A percentile compares a stretch with the other conserved stretches of the same genome.
Conservation (phyloP, 2,113 vertebrate genomes). For the Elachura formosa region DNA sequence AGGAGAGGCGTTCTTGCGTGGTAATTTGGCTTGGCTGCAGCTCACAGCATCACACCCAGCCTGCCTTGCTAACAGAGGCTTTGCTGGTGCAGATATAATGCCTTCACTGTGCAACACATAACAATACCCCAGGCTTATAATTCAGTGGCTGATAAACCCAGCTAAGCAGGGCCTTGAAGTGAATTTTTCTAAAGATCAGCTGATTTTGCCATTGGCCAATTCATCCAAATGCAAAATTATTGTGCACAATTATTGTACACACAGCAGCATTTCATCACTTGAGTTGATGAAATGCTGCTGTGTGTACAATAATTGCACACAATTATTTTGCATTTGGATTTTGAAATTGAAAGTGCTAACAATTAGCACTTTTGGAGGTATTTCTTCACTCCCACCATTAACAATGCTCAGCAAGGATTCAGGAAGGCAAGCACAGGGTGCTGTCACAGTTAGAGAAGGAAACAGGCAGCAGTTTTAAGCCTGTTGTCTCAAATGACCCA, state of each 20-base stretch:
- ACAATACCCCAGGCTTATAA: neutral
- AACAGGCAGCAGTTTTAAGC: neutral
- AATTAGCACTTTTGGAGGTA: neutral
- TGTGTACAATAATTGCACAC: too few relatives aligned
- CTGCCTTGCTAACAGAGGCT: neutral
- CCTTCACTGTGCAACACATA: neutral
- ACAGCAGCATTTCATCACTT: neutral
- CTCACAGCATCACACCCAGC: neutral
- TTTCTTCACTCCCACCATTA: neutral
- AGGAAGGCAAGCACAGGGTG: neutral
- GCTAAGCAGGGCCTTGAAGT: neutral
- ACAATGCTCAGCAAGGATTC: neutral
- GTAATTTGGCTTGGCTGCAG: neutral
- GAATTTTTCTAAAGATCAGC: neutral
- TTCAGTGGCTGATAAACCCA: neutral
- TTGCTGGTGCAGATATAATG: neutral
- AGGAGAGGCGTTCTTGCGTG: neutral
- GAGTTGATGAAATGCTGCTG: too few relatives aligned
- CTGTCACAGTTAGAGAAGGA: neutral
- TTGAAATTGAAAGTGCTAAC: too few relatives aligned
- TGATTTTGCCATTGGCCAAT: neutral
- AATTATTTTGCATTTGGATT: too few relatives aligned
- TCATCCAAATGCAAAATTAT: neutral
- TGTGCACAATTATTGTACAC: neutral
- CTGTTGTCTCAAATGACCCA: neutral